Evolutionary conservation across 1,140 invertebrate genomes (phyloP).

Genomic region (Phthorimaea operculella): DNA sequence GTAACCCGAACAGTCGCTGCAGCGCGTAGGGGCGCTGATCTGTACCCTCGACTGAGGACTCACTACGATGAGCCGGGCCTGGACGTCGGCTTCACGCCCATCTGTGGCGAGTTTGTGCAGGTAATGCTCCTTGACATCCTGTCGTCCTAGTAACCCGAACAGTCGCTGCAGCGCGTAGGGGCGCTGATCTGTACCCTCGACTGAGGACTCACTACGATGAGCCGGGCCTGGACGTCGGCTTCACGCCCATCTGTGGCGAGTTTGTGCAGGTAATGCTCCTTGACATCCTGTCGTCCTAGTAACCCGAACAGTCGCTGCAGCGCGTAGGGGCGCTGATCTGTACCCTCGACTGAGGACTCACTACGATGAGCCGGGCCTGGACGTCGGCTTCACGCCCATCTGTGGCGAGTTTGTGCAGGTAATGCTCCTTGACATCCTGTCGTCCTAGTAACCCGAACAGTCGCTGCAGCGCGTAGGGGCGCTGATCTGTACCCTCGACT

Average conservation of each 20-base stretch:
- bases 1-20: too few relatives aligned
- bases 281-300: not conserved
- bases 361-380: conserved; percentile 58
- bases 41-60: conserved; percentile 52
- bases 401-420: conserved; percentile 65
- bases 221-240: conserved; percentile 51
- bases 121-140: too few relatives aligned
- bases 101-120: not conserved
- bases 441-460: conserved; percentile 26
- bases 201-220: conserved; percentile 56
- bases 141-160: too few relatives aligned
- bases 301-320: conserved; percentile 45
- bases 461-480: conserved; percentile 53
- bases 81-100: conserved; percentile 24
- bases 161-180: conserved; percentile 53
- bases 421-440: conserved; percentile 5
- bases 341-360: conserved; percentile 55
- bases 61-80: conserved; percentile 59
- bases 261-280: conserved; percentile 50
- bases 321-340: conserved; percentile 54
- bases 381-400: conserved; percentile 55
- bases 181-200: conserved; percentile 60
- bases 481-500: conserved; percentile 56
- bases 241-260: conserved; percentile 61
- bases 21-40: conserved; percentile 55